Conservation (phyloP, 2,113 vertebrate genomes). For the Laticauda colubrina region DNA sequence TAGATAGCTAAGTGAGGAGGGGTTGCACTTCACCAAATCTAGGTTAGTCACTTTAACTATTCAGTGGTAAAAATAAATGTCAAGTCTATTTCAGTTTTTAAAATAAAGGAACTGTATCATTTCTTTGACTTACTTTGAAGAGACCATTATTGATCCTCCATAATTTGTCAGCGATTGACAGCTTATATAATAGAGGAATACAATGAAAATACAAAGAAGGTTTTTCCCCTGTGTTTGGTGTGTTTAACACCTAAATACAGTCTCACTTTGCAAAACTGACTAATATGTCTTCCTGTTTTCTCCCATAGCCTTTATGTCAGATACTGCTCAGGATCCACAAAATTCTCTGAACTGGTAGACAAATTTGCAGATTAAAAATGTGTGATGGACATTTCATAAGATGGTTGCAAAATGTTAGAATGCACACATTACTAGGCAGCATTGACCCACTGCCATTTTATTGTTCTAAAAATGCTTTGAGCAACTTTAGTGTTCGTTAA, state of each 20-base stretch:
- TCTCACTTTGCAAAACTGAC: neutral
- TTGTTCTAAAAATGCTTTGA: neutral
- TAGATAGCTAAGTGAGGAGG: neutral
- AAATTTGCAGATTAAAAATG: neutral
- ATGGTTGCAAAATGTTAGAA: neutral
- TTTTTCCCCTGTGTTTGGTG: neutral
- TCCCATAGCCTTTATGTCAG: neutral
- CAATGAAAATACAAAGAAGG: neutral
- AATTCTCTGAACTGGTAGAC: neutral
- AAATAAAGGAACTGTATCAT: rapidly evolving
- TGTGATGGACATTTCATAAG: neutral
- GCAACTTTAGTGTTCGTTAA: neutral
- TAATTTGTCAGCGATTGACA: neutral
- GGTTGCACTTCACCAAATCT: neutral
- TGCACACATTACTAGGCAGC: neutral
- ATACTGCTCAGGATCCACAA: neutral
- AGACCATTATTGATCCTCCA: rapidly evolving
- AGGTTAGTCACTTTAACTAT: neutral
- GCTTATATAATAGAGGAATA: neutral
- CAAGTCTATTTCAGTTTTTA: rapidly evolving
- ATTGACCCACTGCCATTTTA: neutral
- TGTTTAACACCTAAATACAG: neutral
- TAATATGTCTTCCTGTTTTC: neutral
- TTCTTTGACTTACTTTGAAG: neutral
- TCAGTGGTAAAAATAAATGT: rapidly evolving